A percentile compares a stretch with the other conserved stretches of the same genome.
Conservation (phyloP, 2,888 invertebrate species). For the Aphidoletes aphidimyza region DNA sequence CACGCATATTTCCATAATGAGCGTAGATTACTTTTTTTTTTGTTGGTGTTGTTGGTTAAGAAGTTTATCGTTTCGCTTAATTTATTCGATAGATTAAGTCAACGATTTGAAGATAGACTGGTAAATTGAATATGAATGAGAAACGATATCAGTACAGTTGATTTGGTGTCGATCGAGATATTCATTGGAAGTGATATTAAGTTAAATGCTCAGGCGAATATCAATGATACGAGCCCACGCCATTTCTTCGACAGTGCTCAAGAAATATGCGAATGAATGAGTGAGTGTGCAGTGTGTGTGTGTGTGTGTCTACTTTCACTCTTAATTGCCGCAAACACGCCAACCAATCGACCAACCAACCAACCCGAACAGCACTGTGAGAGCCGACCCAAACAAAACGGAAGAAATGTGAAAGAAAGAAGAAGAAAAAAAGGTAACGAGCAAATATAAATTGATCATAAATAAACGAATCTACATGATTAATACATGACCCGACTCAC, state of each 20-base stretch:
- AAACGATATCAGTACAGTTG: too few species aligned
- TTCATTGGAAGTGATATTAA: too few species aligned
- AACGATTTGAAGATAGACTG: too few species aligned
- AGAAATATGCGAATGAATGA: not conserved
- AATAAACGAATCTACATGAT: slow-evolving; percentile 35
- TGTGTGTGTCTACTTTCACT: slow-evolving; percentile 26
- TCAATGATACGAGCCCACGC: slow-evolving; percentile 2
- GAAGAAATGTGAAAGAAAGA: not conserved
- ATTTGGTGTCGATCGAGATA: not conserved
- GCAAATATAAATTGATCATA: slow-evolving; percentile 42
- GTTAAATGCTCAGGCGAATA: not conserved
- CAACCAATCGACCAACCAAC: not conserved
- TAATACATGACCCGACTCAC: slow-evolving; percentile 12
- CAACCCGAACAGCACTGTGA: not conserved
- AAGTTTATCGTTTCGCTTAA: too few species aligned
- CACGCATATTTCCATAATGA: too few species aligned
- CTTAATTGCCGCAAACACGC: slow-evolving; percentile 31
- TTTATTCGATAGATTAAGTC: too few species aligned
- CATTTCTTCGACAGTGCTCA: not conserved
- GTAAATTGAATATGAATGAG: too few species aligned
- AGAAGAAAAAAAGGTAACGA: not conserved
- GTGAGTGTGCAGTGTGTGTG: not conserved
- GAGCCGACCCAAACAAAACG: not conserved
- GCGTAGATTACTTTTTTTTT: too few species aligned
- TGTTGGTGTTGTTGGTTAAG: too few species aligned